Percentiles rank a stretch among this genome's conserved stretches.
phyloP scores from a whole-genome alignment of 1,140 invertebrate species.

The Ooceraea biroi region DNA sequence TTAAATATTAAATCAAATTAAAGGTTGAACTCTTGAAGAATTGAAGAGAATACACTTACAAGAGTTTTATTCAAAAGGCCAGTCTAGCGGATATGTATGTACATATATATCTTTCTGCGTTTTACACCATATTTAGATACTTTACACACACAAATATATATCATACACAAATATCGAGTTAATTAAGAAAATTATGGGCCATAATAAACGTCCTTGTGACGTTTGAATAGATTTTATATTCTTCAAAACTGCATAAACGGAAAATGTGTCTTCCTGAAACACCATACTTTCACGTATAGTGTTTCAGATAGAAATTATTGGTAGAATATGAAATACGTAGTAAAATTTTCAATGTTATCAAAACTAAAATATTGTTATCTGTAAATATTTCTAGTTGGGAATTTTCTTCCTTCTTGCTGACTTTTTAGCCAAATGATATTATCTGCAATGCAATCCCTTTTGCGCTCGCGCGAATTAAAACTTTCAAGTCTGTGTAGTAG shows the following conservation, averaged over 20 bases:
- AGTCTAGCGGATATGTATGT: background rate
- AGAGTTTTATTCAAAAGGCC: background rate
- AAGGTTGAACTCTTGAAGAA: background rate
- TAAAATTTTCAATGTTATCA: constrained; percentile 44
- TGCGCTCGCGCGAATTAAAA: background rate
- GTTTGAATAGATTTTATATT: background rate
- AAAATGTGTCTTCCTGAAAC: background rate
- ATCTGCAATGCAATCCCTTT: background rate
- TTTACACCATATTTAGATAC: background rate
- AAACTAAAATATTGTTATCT: constrained; percentile 23
- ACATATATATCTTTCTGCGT: background rate
- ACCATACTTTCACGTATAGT: background rate
- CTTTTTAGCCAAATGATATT: background rate
- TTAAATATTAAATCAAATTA: background rate
- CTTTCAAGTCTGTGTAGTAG: background rate
- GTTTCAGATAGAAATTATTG: background rate
- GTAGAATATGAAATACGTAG: constrained; percentile 17
- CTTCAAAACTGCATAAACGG: background rate
- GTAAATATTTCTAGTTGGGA: background rate
- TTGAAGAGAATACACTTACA: background rate
- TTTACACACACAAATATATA: background rate
- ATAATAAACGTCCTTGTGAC: no score
- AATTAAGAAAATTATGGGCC: background rate
- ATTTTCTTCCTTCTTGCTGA: background rate
- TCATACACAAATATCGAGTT: background rate